Percentiles rank a stretch among this genome's conserved stretches.
phyloP scores from a whole-genome alignment of 2,797 vertebrate species.

The Malacoraja senta region DNA sequence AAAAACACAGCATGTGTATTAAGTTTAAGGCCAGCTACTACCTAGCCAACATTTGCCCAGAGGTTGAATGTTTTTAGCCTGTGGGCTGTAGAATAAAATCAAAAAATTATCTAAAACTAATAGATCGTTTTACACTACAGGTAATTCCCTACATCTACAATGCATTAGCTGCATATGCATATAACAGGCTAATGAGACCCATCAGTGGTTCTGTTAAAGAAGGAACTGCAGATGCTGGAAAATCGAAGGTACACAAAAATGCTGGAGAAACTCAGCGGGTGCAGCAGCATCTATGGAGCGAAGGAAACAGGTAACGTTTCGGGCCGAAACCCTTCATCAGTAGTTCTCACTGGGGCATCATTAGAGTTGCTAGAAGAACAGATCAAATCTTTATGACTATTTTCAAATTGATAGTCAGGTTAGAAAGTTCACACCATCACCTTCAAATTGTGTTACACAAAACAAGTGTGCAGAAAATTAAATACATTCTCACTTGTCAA shows the following conservation, averaged over 20 bases:
- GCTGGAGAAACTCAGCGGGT: no score
- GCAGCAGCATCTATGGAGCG: no score
- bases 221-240: no score
- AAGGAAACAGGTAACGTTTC: no score
- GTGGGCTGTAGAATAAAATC: not conserved
- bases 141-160: not conserved
- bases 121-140: not conserved
- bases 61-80: not conserved
- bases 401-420: not conserved
- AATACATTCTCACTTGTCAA: not conserved
- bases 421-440: not conserved
- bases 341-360: not conserved
- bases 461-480: not conserved
- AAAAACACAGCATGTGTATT: not conserved
- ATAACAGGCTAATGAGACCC: no score
- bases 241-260: no score
- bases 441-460: not conserved
- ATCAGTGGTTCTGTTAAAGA: no score
- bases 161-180: no score
- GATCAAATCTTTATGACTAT: not conserved
- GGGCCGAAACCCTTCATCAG: no score
- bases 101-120: not conserved
- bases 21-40: not conserved
- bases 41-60: not conserved
- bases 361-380: not conserved